Percentiles rank a stretch among this genome's conserved stretches.
Conservation (phyloP, 2,113 vertebrate species). For the Aviceda subcristata region DNA sequence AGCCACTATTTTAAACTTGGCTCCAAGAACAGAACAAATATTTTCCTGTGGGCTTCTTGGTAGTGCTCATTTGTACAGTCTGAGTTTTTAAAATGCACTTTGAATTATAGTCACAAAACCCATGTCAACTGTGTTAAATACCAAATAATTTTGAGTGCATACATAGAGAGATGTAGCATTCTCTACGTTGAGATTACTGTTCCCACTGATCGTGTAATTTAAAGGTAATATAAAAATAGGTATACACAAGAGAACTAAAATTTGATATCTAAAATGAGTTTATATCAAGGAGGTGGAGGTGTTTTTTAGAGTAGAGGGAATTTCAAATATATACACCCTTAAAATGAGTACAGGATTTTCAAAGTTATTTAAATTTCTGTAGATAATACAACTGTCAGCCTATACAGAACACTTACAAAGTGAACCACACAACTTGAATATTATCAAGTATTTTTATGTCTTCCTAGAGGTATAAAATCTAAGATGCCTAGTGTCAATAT, state of each 20-base stretch:
- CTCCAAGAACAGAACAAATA: background rate
- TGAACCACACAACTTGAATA: background rate
- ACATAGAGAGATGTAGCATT: background rate
- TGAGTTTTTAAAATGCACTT: background rate
- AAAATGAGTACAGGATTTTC: background rate
- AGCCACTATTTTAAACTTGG: background rate
- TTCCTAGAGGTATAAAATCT: background rate
- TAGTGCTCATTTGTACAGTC: background rate
- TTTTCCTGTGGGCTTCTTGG: background rate
- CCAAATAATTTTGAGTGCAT: background rate
- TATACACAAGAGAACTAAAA: background rate
- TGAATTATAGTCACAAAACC: background rate
- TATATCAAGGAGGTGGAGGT: background rate
- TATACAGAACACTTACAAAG: background rate
- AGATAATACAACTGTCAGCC: background rate
- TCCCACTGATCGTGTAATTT: background rate
- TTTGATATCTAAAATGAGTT: background rate
- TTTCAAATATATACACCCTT: rapidly evolving
- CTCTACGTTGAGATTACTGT: background rate
- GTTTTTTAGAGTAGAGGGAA: background rate
- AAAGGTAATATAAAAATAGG: background rate
- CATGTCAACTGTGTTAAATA: background rate
- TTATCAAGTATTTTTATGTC: background rate
- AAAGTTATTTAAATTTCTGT: background rate
- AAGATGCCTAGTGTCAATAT: background rate